Conservation (phyloP, 37 sponge, comb jelly and placozoan species). For the Bolinopsis microptera region DNA sequence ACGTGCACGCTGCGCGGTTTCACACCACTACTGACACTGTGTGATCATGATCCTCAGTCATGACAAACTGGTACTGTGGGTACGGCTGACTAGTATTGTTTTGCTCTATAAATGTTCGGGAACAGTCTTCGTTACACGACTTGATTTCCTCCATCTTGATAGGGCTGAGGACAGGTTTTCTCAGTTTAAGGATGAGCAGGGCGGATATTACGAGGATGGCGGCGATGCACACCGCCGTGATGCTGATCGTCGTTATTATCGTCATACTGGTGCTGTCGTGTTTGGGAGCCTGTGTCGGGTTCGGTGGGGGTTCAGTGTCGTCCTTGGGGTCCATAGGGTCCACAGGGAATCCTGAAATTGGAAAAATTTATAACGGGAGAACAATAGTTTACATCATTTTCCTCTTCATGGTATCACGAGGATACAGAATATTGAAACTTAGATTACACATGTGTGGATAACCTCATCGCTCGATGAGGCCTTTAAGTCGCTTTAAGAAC, state of each 20-base stretch:
- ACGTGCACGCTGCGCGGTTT: neutral
- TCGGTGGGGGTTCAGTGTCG: too few species aligned
- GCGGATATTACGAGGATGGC: conserved; percentile 47
- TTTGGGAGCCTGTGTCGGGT: too few species aligned
- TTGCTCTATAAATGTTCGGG: neutral
- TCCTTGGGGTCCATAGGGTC: too few species aligned
- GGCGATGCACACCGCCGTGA: conserved; percentile 52
- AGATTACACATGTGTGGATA: too few species aligned
- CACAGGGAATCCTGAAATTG: too few species aligned
- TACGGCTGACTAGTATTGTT: neutral
- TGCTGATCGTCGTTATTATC: conserved; percentile 54
- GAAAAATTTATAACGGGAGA: too few species aligned
- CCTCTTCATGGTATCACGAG: too few species aligned
- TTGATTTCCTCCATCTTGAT: conserved; percentile 35
- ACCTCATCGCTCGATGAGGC: too few species aligned
- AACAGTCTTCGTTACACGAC: neutral
- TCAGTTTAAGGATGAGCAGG: conserved; percentile 36
- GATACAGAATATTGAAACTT: too few species aligned
- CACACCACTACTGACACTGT: neutral
- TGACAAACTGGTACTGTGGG: neutral
- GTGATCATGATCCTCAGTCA: neutral
- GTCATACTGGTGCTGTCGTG: conserved; percentile 12
- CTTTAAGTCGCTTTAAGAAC: too few species aligned
- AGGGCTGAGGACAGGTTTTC: conserved; percentile 30
- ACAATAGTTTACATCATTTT: too few species aligned